Evolutionary conservation across 2,113 vertebrate species (phyloP).

Genomic region (Pampusana beccarii): DNA sequence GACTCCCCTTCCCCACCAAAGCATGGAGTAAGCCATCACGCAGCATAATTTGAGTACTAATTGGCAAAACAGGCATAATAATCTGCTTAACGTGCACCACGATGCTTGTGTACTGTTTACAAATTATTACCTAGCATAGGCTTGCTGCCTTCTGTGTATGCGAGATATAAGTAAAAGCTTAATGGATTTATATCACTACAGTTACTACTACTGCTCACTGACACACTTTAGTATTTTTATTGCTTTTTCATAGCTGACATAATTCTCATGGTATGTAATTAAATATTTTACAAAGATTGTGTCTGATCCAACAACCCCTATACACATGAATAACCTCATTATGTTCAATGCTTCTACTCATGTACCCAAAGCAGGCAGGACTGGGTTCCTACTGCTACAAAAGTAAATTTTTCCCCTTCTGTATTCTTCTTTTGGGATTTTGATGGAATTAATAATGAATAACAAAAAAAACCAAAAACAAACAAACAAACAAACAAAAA

Average conservation of each 20-base stretch:
- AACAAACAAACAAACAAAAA: neutral
- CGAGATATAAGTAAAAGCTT: neutral
- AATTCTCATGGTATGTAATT: constrained; percentile 50
- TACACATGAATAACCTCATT: constrained; percentile 32
- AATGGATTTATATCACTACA: neutral
- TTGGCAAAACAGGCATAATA: neutral
- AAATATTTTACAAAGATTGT: constrained; percentile 57
- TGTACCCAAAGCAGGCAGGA: neutral
- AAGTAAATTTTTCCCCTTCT: neutral
- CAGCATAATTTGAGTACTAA: neutral
- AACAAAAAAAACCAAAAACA: too few species aligned
- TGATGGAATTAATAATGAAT: neutral
- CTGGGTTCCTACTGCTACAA: constrained; percentile 17
- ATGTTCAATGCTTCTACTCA: neutral
- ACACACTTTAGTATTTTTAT: constrained; percentile 42
- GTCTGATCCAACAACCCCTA: constrained; percentile 30
- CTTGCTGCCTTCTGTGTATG: neutral
- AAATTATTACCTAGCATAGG: neutral
- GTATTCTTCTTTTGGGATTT: neutral
- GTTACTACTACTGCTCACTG: constrained; percentile 22
- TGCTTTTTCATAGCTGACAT: constrained; percentile 53
- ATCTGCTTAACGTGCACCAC: neutral
- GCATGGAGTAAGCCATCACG: neutral
- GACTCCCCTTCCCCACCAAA: neutral
- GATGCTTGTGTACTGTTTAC: neutral